Percentiles rank a stretch among this genome's conserved stretches.
phyloP scores from a whole-genome alignment of 2,888 invertebrate genomes.

The Chloroclystis v-ata region DNA sequence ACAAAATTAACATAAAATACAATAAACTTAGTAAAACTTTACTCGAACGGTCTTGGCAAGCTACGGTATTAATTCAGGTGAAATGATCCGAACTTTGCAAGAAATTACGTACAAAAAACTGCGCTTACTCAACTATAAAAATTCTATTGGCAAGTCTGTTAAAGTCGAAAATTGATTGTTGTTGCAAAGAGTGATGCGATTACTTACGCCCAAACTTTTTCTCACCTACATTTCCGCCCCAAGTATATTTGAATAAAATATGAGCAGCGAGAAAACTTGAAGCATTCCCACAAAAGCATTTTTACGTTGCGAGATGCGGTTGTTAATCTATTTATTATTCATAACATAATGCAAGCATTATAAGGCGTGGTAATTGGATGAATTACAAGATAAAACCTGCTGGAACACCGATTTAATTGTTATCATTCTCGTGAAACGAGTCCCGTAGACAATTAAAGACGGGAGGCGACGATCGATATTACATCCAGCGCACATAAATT shows the following conservation, averaged over 20 bases:
- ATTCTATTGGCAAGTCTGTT: constrained; percentile 29
- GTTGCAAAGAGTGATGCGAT: constrained; percentile 34
- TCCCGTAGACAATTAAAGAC: constrained; percentile 25
- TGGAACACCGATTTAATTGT: constrained; percentile 29
- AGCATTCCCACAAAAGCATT: constrained; percentile 35
- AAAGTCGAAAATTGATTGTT: constrained; percentile 37
- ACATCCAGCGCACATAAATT: constrained; percentile 15
- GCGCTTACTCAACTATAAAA: constrained; percentile 29
- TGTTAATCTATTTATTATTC: constrained; percentile 32
- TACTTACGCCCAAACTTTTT: constrained; percentile 35
- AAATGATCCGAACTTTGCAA: constrained; percentile 21
- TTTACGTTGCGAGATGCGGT: constrained; percentile 29
- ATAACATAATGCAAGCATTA: constrained; percentile 21
- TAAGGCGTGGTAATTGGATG: constrained; percentile 21
- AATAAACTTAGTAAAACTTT: constrained; percentile 5
- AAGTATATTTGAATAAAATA: constrained; percentile 46
- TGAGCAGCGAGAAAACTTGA: constrained; percentile 34
- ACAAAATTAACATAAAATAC: constrained; percentile 4
- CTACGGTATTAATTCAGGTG: constrained; percentile 18
- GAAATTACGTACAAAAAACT: constrained; percentile 21
- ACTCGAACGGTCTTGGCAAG: constrained; percentile 12
- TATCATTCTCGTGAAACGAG: constrained; percentile 29
- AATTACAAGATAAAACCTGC: constrained; percentile 22
- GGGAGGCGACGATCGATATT: constrained; percentile 17
- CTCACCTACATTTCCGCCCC: constrained; percentile 37